These are phyloP conservation scores for Cybosia mesomella DNA, from an alignment of 2,888 invertebrate genomes.

Conservation along the genomic window DNA sequence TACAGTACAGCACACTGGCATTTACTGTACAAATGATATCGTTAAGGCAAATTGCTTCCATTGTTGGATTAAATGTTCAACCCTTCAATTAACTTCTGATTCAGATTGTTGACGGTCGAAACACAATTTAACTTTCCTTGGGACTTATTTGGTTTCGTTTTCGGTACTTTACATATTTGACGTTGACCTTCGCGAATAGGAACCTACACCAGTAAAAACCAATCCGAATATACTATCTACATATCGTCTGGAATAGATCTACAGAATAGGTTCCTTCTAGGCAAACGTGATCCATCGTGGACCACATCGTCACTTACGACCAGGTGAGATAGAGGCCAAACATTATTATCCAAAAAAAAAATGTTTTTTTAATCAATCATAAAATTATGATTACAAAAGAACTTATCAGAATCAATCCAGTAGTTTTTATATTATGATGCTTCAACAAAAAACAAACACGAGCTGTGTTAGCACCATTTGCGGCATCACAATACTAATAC, in stretches of 20 bases:
- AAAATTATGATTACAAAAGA: not conserved
- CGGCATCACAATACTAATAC: too few species aligned
- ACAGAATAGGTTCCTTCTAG: too few species aligned
- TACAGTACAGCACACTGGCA: not conserved
- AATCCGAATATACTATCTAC: not conserved
- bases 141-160: not conserved
- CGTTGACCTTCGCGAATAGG: not conserved
- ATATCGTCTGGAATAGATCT: not conserved
- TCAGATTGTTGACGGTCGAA: not conserved
- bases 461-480: not conserved
- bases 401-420: not conserved
- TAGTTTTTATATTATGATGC: not conserved
- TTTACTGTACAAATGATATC: constrained; percentile 1
- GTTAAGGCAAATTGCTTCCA: constrained; percentile 2
- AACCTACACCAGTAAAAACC: too few species aligned
- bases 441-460: not conserved
- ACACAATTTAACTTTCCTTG: not conserved
- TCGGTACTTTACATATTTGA: not conserved
- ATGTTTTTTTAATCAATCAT: not conserved
- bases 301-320: too few species aligned
- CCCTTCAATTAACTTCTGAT: constrained; percentile 4
- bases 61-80: not conserved
- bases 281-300: too few species aligned
- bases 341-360: too few species aligned
- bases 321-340: too few species aligned